These are phyloP conservation scores for Keiferia lycopersicella DNA, from an alignment of 2,888 invertebrate genomes.

Conservation along the genomic window DNA sequence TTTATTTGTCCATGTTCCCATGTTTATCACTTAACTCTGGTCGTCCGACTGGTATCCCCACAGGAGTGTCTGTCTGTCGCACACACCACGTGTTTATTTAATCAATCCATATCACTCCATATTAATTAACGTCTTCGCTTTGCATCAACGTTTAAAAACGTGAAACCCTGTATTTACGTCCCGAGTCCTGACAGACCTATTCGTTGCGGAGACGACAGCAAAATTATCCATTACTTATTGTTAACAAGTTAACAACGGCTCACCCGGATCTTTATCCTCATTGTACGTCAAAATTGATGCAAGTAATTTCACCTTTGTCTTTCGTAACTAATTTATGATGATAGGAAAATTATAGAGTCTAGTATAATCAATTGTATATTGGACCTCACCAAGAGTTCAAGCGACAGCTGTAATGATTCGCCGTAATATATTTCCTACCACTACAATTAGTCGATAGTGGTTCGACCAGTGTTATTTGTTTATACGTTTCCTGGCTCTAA, in stretches of 20 bases:
- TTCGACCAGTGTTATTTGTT: not conserved
- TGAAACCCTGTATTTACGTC: constrained; percentile 21
- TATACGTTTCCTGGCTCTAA: constrained; percentile 3
- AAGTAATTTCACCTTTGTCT: constrained; percentile 16
- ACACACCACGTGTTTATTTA: constrained; percentile 32
- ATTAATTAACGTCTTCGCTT: constrained; percentile 27
- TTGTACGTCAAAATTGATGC: constrained; percentile 19
- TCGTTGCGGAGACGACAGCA: constrained; percentile 14
- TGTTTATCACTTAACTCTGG: constrained; percentile 5
- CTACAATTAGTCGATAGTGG: not conserved
- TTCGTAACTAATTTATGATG: constrained; percentile 21
- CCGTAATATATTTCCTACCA: not conserved
- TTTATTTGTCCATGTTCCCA: not conserved
- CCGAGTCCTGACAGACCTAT: not conserved
- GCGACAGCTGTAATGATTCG: not conserved
- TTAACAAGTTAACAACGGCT: constrained; percentile 22
- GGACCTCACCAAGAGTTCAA: constrained; percentile 1
- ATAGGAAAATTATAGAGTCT: constrained; percentile 21
- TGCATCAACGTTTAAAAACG: constrained; percentile 16
- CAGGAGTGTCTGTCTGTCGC: constrained; percentile 15
- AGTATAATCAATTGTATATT: constrained; percentile 13
- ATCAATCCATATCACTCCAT: constrained; percentile 35
- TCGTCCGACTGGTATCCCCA: not conserved
- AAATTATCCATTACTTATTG: constrained; percentile 24
- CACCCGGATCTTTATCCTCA: constrained; percentile 14